These are phyloP conservation scores for Cremastobaeus sp. DNA, from an alignment of 2,888 invertebrate species.

Conservation along the genomic window DNA sequence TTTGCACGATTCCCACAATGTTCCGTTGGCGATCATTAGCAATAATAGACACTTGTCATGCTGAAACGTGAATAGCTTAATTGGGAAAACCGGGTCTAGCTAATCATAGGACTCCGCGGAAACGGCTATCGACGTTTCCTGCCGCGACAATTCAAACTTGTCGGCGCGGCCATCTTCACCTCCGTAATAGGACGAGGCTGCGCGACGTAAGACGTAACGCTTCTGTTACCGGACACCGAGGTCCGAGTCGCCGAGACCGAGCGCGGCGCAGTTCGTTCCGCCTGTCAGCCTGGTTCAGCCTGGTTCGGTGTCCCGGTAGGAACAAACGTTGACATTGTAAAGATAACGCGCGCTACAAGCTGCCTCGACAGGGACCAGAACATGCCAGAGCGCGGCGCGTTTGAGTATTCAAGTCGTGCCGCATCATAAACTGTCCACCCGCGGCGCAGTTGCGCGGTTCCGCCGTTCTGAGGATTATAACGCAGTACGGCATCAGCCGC, in stretches of 20 bases:
- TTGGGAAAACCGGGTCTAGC: too few relatives aligned
- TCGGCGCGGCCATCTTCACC: slow-evolving; percentile 51
- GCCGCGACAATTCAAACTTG: slow-evolving; percentile 56
- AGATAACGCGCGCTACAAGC: slow-evolving; percentile 52
- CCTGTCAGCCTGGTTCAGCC: slow-evolving; percentile 49
- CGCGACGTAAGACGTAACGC: slow-evolving; percentile 47
- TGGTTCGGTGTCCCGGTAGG: slow-evolving; percentile 48
- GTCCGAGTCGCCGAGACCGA: too few relatives aligned
- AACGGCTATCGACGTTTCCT: slow-evolving; percentile 1
- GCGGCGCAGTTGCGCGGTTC: slow-evolving; percentile 63
- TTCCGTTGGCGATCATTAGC: too few relatives aligned
- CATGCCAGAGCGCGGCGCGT: slow-evolving; percentile 69
- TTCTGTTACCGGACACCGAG: slow-evolving; percentile 55
- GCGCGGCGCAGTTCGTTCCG: slow-evolving; percentile 48
- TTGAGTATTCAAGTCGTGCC: slow-evolving; percentile 74
- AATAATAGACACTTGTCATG: too few relatives aligned
- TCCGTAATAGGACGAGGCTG: slow-evolving; percentile 38
- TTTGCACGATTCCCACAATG: too few relatives aligned
- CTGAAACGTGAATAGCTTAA: background rate
- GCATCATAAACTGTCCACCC: slow-evolving; percentile 75
- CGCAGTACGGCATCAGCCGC: slow-evolving; percentile 9
- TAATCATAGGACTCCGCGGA: slow-evolving; percentile 25
- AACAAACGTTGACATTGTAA: slow-evolving; percentile 58
- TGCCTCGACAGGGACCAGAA: slow-evolving; percentile 38
- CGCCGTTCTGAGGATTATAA: slow-evolving; percentile 32